Base-by-base conservation (phyloP, 1,140 invertebrate genomes). In the Lordiphosa mommai region DNA sequence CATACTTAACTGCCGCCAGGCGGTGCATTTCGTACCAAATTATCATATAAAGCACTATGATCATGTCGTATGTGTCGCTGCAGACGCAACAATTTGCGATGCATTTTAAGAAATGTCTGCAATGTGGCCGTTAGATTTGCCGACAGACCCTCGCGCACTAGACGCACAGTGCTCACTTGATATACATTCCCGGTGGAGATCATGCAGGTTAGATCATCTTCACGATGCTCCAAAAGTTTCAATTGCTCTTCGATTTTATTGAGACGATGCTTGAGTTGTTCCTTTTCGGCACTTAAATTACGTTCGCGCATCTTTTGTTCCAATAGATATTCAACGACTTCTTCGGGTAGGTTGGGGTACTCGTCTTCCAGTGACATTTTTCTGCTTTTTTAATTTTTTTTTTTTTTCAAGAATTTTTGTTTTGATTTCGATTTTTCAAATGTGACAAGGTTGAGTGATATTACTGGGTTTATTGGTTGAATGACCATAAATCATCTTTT, bases 291-390 rank as follows among this genome's bases (percentile, higher is more conserved):
- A 9, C 23, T 36, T 3, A 82, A 13, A 10, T 82, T 53, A 0
- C 53, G 60, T 12, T 80, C 70, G 0, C 71, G 70, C 2, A 43
- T 48, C 16, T 65, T 61, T 12, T 67, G 70, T 4, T 57, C 57
- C n/a, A 70, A 40, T 16, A 80, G 52, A 44, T 82, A 71, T 38
- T 67, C 52, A 20, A 71, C 36, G 0, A 76, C 61, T n/a, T 74
- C 71, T 17, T 74, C 61, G 5, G 76, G 53, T 12, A 70, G 36
- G 12, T 20, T 53, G 5, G 50, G 52, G 14, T 20, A 57, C 8
- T 41, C 30, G 7, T 55, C 23, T 9, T 46, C 37, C 13, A 48
- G 13, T 6, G 47, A 27, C 64, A 70, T 82, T 32, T 33, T 48
- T 2, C 0, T 4, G 1, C 1, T 52, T 59, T 52, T 8, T 20